These are phyloP conservation scores for Cheirogaleus medius DNA, from an alignment of 2,113 vertebrate species.

Conservation along the genomic window DNA sequence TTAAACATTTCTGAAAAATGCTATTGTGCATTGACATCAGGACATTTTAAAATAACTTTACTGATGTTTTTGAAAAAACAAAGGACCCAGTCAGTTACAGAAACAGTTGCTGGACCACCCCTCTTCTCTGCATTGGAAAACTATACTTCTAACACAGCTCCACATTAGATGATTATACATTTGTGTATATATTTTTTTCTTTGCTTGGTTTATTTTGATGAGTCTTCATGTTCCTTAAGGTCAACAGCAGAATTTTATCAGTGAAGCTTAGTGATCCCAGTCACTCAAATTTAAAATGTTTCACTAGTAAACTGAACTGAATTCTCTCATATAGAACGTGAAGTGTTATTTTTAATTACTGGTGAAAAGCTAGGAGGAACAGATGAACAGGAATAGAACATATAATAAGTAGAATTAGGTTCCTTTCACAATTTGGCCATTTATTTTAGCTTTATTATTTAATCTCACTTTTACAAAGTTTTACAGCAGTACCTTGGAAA, in stretches of 20 bases:
- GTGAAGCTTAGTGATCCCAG: background rate
- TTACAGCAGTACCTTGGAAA: background rate
- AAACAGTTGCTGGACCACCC: conserved; percentile 53
- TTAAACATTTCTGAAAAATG: conserved; percentile 56
- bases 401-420: background rate
- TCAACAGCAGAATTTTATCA: background rate
- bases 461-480: background rate
- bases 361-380: background rate
- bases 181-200: background rate
- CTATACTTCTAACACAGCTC: conserved; percentile 44
- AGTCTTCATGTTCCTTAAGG: background rate
- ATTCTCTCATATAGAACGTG: background rate
- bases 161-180: background rate
- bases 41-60: conserved; percentile 1
- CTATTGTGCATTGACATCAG: conserved; percentile 48
- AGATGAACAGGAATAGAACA: background rate
- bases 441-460: background rate
- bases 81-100: conserved; percentile 42
- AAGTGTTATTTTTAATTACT: background rate
- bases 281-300: background rate
- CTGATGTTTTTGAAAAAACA: conserved; percentile 48
- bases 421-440: background rate
- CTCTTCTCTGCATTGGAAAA: background rate
- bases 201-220: background rate
- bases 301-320: background rate